These are phyloP conservation scores for Mus pahari DNA, from an alignment of 2,113 vertebrate species.

Conservation along the genomic window DNA sequence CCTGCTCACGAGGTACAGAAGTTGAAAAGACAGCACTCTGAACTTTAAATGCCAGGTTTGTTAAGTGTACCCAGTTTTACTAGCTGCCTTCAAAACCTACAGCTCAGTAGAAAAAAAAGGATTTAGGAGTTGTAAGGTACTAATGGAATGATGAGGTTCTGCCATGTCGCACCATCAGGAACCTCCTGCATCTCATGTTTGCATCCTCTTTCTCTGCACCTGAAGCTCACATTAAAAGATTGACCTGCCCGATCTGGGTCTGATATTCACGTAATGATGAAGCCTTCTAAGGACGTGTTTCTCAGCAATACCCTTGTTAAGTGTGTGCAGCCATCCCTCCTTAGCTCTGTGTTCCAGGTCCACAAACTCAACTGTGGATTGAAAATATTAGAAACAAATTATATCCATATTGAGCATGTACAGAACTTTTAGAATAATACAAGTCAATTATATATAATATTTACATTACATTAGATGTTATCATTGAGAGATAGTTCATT, in stretches of 20 bases:
- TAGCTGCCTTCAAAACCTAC: neutral
- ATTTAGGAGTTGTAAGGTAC: neutral
- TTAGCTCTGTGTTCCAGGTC: no score
- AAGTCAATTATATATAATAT: neutral
- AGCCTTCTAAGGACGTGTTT: neutral
- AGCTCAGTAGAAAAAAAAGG: neutral
- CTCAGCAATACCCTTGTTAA: neutral
- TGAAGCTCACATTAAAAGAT: no score
- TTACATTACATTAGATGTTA: neutral
- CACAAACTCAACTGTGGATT: neutral
- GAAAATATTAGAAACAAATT: neutral
- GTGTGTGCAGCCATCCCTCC: no score
- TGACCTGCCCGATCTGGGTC: neutral
- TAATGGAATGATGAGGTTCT: neutral
- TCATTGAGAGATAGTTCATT: neutral
- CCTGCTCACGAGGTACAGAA: neutral
- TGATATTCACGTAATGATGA: neutral
- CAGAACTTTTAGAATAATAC: neutral
- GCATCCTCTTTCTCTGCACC: neutral
- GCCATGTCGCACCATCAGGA: neutral
- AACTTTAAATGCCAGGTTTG: neutral
- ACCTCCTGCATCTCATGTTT: fast-evolving
- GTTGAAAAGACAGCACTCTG: neutral
- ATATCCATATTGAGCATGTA: neutral
- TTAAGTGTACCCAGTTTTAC: neutral